Conservation (phyloP, 2,888 invertebrate genomes). For the Lasioglossum pauxillum region DNA sequence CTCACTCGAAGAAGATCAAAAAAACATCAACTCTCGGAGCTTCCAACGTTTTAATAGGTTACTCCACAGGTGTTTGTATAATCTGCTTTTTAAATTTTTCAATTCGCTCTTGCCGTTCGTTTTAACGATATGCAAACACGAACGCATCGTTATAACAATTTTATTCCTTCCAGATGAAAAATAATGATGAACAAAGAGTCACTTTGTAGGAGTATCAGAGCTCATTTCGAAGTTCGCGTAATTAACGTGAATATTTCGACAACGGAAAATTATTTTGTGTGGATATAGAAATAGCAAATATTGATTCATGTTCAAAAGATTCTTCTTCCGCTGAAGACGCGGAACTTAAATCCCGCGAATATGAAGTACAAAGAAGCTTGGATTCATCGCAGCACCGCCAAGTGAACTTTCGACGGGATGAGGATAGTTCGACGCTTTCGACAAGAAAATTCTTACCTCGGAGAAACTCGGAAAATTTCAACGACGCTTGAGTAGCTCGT, state of each 20-base stretch:
- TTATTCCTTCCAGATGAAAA: neutral
- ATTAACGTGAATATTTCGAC: neutral
- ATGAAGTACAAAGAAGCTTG: neutral
- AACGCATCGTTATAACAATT: neutral
- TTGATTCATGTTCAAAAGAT: too few relatives aligned
- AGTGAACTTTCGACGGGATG: neutral
- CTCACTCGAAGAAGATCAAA: neutral
- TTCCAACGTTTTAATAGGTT: neutral
- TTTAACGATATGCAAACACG: neutral
- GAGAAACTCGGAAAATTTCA: slow-evolving; percentile 26
- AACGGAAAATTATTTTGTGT: neutral
- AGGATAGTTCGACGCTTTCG: slow-evolving; percentile 23
- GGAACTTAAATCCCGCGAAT: neutral
- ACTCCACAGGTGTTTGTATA: neutral
- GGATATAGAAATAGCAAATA: neutral
- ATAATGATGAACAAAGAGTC: neutral
- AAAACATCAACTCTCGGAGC: neutral
- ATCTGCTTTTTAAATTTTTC: neutral
- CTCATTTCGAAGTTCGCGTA: neutral
- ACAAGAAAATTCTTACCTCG: slow-evolving; percentile 23
- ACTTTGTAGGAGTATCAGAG: neutral
- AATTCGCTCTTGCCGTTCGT: neutral
- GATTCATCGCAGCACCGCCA: neutral
- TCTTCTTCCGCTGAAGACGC: neutral
- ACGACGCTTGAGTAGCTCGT: slow-evolving; percentile 30